Evolutionary conservation across 2,888 invertebrate genomes (phyloP), one percentile per base, ranked within the genome.

Genomic region (Anthrax anthrax): DNA sequence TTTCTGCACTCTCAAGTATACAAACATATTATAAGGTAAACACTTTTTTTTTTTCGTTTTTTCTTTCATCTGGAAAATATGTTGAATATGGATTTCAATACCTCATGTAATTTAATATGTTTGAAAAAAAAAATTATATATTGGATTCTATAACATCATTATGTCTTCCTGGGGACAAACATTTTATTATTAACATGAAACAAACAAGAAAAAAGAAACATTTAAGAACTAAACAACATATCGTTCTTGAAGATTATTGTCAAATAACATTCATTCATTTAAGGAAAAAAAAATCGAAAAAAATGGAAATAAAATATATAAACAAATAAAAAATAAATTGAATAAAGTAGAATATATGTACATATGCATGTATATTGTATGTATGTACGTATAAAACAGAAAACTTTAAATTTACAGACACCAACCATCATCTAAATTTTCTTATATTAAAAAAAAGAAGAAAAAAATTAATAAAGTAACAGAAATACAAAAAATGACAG

Each of bases 121-220:
- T 32, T 38, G 8, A 12, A 32, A 32, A 27, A 18, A 38, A n/a
- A n/a, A n/a, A n/a, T n/a, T n/a, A n/a, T n/a, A n/a, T n/a, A 38
- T 18, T n/a, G 29, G 29, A 38, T 46, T 46, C 46, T 38, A 46
- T 46, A 42, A 46, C 42, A 46, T 46, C 38, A 42, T 46, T 46
- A 46, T 46, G 42, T 46, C 42, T 46, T 46, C 42, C 42, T 38
- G 38, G 46, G 42, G 46, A 46, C 42, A 46, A 29, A 19, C 34
- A 42, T 37, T 38, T 18, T 9, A 41, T 36, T 41, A n/a, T n/a
- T n/a, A 42, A 42, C 37, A 46, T 37, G 27, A 42, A 42, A 42
- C 46, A 38, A 10, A 46, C 8, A 32, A 32, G 12, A 32, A 12
- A 32, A 12, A 32, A 12, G 12, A 32, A 32, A 32, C 5, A 29